Conservation (phyloP, 2,888 invertebrate species). For the Cataglyphis albicans region DNA sequence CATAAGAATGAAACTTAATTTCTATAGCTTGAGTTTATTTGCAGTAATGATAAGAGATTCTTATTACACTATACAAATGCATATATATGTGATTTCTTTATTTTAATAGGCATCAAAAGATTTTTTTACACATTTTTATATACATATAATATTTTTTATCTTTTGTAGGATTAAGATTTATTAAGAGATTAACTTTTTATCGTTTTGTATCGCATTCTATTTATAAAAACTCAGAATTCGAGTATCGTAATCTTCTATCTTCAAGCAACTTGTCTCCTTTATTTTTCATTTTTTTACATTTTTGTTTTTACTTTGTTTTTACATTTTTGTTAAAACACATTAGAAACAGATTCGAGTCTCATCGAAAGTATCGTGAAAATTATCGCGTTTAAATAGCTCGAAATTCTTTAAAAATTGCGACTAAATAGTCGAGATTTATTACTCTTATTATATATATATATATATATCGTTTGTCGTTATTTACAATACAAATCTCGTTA, state of each 20-base stretch:
- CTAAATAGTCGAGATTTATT: constrained; percentile 5
- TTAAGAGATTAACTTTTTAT: constrained; percentile 33
- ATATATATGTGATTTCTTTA: neutral
- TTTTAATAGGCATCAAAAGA: constrained; percentile 1
- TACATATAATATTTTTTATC: constrained; percentile 29
- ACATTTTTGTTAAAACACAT: neutral
- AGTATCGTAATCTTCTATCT: constrained; percentile 10
- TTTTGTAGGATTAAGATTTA: constrained; percentile 32
- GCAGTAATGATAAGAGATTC: constrained; percentile 1
- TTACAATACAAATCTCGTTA: constrained; percentile 53
- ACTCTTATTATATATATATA: neutral
- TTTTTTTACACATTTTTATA: constrained; percentile 9
- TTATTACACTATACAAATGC: neutral
- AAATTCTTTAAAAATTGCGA: constrained; percentile 27
- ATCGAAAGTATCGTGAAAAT: constrained; percentile 31
- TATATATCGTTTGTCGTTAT: constrained; percentile 48
- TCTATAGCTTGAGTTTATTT: constrained; percentile 5
- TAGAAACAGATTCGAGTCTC: constrained; percentile 44
- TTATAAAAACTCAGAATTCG: constrained; percentile 26
- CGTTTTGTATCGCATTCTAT: constrained; percentile 8
- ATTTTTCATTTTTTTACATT: neutral
- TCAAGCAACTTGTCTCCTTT: neutral
- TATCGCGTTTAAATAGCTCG: constrained; percentile 36
- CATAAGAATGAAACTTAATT: constrained; percentile 6
- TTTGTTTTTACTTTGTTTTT: neutral